Percentiles rank a stretch among this genome's conserved stretches.
Evolutionary conservation across 2,888 invertebrate genomes (phyloP).

Genomic region (Shargacucullia verbasci): DNA sequence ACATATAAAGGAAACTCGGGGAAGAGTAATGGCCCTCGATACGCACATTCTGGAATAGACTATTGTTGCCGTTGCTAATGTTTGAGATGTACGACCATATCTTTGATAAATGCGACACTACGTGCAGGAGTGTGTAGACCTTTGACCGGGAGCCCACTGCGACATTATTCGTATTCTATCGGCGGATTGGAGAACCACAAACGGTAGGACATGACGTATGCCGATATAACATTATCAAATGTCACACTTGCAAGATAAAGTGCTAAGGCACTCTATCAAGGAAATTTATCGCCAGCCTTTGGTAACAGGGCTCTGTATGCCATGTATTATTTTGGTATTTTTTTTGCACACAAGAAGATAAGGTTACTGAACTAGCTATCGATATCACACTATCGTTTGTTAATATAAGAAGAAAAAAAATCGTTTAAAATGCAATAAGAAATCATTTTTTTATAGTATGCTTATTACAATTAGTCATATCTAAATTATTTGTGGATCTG

Average conservation of each 20-base stretch:
- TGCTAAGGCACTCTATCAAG: conserved; percentile 16
- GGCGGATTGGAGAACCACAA: conserved; percentile 53
- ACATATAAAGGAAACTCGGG: conserved; percentile 82
- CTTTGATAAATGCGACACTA: conserved; percentile 76
- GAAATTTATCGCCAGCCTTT: conserved; percentile 27
- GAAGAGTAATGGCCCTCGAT: conserved; percentile 83
- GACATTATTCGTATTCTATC: conserved; percentile 65
- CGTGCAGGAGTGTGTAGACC: conserved; percentile 64
- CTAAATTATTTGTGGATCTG: conserved; percentile 22
- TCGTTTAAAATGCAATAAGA: too few species aligned
- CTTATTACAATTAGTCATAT: conserved; percentile 6
- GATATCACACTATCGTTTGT: too few species aligned
- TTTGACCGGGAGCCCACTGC: conserved; percentile 66
- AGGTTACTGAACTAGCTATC: background rate
- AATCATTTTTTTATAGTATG: too few species aligned
- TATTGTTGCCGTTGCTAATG: conserved; percentile 76
- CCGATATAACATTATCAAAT: conserved; percentile 47
- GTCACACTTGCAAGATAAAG: conserved; percentile 30
- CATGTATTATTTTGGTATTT: conserved; percentile 11
- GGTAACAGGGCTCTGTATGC: conserved; percentile 23
- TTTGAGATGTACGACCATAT: conserved; percentile 70
- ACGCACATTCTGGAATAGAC: conserved; percentile 80
- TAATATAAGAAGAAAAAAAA: too few species aligned
- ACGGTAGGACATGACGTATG: conserved; percentile 50
- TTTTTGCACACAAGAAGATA: background rate